phyloP scores from a whole-genome alignment of 2,888 invertebrate species.

The Ditula angustiorana region DNA sequence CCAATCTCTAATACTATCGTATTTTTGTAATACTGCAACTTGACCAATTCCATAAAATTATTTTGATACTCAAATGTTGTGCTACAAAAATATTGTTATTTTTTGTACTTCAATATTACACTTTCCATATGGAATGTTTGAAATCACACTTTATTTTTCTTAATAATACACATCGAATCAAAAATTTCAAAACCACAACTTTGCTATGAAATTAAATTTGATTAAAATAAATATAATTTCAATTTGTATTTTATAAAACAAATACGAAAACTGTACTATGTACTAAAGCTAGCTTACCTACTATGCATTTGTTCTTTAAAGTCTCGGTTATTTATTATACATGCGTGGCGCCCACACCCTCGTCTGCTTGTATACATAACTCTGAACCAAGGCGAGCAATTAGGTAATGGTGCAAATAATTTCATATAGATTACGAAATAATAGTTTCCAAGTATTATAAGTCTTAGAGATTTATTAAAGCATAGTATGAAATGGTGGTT shows the following conservation, averaged over 20 bases:
- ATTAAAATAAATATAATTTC: conserved; percentile 75
- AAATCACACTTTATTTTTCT: conserved; percentile 77
- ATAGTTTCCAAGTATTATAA: conserved; percentile 22
- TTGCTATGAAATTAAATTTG: conserved; percentile 62
- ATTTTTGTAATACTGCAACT: conserved; percentile 76
- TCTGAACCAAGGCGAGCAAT: conserved; percentile 22
- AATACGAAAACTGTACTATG: conserved; percentile 60
- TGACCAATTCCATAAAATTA: conserved; percentile 72
- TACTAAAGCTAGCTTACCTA: conserved; percentile 64
- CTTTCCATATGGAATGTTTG: conserved; percentile 81
- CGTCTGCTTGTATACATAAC: conserved; percentile 42
- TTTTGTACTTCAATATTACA: conserved; percentile 83
- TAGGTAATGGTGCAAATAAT: conserved; percentile 32
- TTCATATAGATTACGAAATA: conserved; percentile 11
- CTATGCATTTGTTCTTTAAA: conserved; percentile 70
- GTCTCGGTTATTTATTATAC: conserved; percentile 69
- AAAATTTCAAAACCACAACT: conserved; percentile 56
- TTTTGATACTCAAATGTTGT: conserved; percentile 64
- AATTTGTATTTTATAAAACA: conserved; percentile 61
- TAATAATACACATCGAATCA: conserved; percentile 69
- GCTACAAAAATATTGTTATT: conserved; percentile 82
- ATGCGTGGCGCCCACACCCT: conserved; percentile 53
- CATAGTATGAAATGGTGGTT: conserved; percentile 7
- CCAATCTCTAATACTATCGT: conserved; percentile 68
- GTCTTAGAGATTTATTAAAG: conserved; percentile 19